Conservation (phyloP, 2,113 vertebrate genomes). For the Lophura nycthemera region DNA sequence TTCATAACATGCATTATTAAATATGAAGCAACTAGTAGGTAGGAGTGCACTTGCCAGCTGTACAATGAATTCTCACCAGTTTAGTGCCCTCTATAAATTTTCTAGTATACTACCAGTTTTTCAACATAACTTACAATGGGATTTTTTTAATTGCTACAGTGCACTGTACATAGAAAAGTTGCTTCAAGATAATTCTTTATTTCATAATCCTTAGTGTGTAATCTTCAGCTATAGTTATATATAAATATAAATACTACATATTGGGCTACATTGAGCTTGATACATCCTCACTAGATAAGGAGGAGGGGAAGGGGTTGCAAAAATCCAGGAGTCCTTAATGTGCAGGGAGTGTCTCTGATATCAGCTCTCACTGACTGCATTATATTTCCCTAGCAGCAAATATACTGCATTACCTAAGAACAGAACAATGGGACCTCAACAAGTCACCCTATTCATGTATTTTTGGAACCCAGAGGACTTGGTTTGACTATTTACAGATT, state of each 20-base stretch:
- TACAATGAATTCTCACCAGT: constrained; percentile 66
- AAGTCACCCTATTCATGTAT: constrained; percentile 69
- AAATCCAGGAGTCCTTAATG: constrained; percentile 35
- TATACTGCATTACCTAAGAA: constrained; percentile 65
- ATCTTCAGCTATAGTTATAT: constrained; percentile 24
- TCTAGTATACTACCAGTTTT: constrained; percentile 51
- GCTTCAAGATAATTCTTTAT: constrained; percentile 33
- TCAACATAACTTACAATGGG: background rate
- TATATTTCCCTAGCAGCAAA: background rate
- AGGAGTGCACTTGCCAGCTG: constrained; percentile 71
- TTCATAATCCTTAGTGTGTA: constrained; percentile 49
- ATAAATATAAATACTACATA: no score
- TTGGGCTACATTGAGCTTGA: no score
- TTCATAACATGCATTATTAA: constrained; percentile 77
- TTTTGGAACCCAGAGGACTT: constrained; percentile 77
- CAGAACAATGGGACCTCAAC: constrained; percentile 46
- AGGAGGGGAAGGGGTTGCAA: background rate
- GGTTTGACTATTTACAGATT: constrained; percentile 78
- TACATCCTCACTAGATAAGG: no score
- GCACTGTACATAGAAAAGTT: constrained; percentile 45
- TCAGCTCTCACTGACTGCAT: constrained; percentile 2
- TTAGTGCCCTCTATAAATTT: constrained; percentile 68
- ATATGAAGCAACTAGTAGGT: constrained; percentile 74
- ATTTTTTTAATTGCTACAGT: background rate
- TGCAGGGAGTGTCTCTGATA: background rate